Conservation (phyloP, 92 coral and sea anemone species). For the Hydrozoanthus gracilis region DNA sequence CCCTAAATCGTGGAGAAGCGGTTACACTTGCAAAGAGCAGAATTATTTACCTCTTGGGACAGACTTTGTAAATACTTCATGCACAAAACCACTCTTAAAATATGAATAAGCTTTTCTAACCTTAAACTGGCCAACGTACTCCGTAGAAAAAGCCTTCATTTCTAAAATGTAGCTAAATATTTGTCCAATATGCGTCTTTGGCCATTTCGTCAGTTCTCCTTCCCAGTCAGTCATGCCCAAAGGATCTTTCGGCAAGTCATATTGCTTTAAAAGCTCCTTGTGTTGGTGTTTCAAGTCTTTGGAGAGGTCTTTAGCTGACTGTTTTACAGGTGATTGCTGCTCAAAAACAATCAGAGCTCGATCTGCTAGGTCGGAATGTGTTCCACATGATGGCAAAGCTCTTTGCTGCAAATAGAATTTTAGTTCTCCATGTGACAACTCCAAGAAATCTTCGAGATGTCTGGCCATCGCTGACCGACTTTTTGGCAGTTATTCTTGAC, state of each 20-base stretch:
- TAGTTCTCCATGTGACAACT: too few species aligned
- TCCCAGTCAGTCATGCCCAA: constrained; percentile 38
- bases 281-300: constrained; percentile 43
- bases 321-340: constrained; percentile 38
- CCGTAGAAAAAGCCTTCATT: constrained; percentile 59
- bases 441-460: too few species aligned
- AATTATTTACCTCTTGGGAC: constrained; percentile 13
- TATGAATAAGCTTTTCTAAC: constrained; percentile 60
- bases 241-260: constrained; percentile 47
- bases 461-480: too few species aligned
- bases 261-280: constrained; percentile 26
- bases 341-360: constrained; percentile 68
- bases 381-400: too few species aligned
- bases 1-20: constrained; percentile 46
- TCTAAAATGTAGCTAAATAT: constrained; percentile 47
- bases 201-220: constrained; percentile 51
- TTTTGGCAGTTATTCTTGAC: too few species aligned
- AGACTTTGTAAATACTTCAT: constrained; percentile 5
- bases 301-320: constrained; percentile 51
- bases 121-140: constrained; percentile 57
- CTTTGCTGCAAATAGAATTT: too few species aligned
- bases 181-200: constrained; percentile 47
- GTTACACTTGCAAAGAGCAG: constrained; percentile 35
- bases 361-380: constrained; percentile 53
- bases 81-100: constrained; percentile 71